These are phyloP conservation scores for Pituophis catenifer DNA, from an alignment of 2,113 vertebrate species.

Conservation along the genomic window DNA sequence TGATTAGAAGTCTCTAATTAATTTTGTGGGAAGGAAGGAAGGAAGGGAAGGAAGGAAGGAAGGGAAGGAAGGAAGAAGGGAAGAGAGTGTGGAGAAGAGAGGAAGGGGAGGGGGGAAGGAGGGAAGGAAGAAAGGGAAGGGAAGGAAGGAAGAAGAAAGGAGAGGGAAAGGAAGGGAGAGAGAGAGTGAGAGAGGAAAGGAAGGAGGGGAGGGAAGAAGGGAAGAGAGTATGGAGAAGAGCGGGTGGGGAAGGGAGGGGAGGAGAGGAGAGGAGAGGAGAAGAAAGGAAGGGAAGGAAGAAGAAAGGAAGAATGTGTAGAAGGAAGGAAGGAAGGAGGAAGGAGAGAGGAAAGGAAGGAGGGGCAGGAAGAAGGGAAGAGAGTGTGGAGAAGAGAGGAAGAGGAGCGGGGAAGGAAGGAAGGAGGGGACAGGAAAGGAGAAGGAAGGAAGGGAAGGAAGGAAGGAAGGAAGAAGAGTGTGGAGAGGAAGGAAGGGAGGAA, in stretches of 20 bases:
- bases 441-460: conserved; percentile 1
- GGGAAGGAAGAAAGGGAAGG: conserved; percentile 26
- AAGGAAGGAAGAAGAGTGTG: background rate
- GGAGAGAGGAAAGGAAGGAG: background rate
- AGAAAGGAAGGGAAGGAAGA: conserved; percentile 5
- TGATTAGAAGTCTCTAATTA: conserved; percentile 80
- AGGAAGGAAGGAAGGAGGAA: background rate
- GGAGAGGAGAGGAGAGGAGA: background rate
- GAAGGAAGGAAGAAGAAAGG: conserved; percentile 1
- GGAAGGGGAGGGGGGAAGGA: background rate
- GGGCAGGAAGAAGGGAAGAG: background rate
- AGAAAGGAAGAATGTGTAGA: background rate
- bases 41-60: background rate
- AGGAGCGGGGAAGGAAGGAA: conserved; percentile 1
- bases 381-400: background rate
- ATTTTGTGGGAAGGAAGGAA: conserved; percentile 82
- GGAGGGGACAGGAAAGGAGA: no score
- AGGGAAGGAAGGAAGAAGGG: background rate
- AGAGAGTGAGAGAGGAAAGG: background rate
- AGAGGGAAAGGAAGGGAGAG: background rate
- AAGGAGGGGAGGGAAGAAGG: background rate
- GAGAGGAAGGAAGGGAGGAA: background rate
- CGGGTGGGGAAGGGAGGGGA: no score
- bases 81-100: background rate
- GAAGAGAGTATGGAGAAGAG: conserved; percentile 8